Conservation (phyloP, 2,113 vertebrate genomes). For the Cardinalis cardinalis region DNA sequence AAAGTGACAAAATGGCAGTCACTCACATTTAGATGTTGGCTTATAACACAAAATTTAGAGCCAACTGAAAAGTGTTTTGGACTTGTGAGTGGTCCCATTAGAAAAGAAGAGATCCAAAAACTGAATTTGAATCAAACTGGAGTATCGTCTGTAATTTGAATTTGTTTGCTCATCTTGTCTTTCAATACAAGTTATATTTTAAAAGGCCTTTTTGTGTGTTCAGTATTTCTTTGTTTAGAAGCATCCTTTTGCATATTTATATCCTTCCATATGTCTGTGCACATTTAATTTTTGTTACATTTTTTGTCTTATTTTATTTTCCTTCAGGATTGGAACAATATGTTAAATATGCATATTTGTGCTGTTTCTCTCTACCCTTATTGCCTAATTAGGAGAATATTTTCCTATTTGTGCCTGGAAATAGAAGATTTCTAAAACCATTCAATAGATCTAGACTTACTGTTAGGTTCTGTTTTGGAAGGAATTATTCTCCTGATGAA, state of each 20-base stretch:
- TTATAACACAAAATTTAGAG: background rate
- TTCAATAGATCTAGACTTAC: background rate
- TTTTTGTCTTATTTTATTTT: background rate
- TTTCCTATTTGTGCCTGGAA: background rate
- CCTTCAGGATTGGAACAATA: background rate
- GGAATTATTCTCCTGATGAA: constrained; percentile 39
- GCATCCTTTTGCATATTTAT: background rate
- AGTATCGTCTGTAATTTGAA: background rate
- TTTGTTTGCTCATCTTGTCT: background rate
- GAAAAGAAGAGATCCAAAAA: background rate
- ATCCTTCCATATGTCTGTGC: background rate
- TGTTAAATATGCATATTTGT: background rate
- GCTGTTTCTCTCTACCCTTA: background rate
- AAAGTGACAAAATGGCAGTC: background rate
- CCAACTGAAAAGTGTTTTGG: background rate
- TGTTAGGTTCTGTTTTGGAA: constrained; percentile 9
- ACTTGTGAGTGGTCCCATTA: background rate
- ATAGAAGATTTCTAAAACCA: constrained; percentile 23
- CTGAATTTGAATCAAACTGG: background rate
- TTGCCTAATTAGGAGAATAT: background rate
- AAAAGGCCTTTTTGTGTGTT: background rate
- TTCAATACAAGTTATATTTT: background rate
- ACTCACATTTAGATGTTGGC: background rate
- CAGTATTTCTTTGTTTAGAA: constrained; percentile 1
- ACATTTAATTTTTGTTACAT: background rate